These are phyloP conservation scores for Philereme vetulata DNA, from an alignment of 2,888 invertebrate species.

Conservation along the genomic window DNA sequence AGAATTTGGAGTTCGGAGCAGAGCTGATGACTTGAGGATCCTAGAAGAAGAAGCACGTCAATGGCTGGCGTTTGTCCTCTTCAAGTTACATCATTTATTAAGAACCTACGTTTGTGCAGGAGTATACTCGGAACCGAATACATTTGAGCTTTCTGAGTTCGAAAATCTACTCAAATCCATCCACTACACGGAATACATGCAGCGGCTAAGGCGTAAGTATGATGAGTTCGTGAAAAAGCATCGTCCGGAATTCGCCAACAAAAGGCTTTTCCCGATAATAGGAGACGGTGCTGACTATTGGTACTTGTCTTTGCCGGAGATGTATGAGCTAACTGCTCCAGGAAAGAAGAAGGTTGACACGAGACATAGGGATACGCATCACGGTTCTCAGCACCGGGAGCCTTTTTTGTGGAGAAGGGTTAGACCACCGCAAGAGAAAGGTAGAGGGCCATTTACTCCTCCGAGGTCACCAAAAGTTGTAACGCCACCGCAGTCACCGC, in stretches of 20 bases:
- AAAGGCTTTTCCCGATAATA: slow-evolving; percentile 73
- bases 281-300: slow-evolving; percentile 77
- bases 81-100: slow-evolving; percentile 74
- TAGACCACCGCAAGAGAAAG: slow-evolving; percentile 47
- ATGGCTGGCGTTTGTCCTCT: slow-evolving; percentile 76
- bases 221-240: slow-evolving; percentile 74
- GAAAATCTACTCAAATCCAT: slow-evolving; percentile 74
- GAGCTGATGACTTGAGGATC: slow-evolving; percentile 69
- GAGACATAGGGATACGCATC: slow-evolving; percentile 60
- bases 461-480: slow-evolving; percentile 36
- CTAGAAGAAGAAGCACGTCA: slow-evolving; percentile 74
- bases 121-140: slow-evolving; percentile 65
- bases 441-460: slow-evolving; percentile 65
- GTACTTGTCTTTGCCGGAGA: slow-evolving; percentile 78
- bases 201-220: slow-evolving; percentile 68
- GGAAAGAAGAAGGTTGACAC: slow-evolving; percentile 44
- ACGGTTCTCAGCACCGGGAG: slow-evolving; percentile 62
- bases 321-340: slow-evolving; percentile 72
- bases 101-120: slow-evolving; percentile 69
- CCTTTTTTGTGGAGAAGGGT: slow-evolving; percentile 74
- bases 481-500: slow-evolving; percentile 25
- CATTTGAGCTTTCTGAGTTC: slow-evolving; percentile 67
- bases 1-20: slow-evolving; percentile 69
- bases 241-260: slow-evolving; percentile 70
- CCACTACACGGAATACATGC: slow-evolving; percentile 73